Evolutionary conservation across 2,797 vertebrate genomes (phyloP).

Genomic region (Sciurus carolinensis): DNA sequence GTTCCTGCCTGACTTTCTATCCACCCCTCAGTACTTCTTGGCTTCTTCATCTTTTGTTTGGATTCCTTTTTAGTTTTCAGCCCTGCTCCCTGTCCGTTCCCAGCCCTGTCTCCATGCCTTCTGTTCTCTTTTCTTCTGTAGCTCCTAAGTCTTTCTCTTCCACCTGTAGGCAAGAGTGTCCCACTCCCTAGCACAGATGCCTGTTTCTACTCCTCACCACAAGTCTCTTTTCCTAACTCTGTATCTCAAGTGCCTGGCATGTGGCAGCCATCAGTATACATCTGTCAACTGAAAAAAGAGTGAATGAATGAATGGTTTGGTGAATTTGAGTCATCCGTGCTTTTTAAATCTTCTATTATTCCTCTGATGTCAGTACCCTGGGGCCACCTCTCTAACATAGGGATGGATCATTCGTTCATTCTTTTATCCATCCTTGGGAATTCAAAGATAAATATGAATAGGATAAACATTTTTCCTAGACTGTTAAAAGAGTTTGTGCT

Average conservation of each 20-base stretch:
- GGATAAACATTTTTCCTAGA: conserved; percentile 26
- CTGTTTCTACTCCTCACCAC: background rate
- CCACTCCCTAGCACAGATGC: background rate
- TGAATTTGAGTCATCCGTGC: background rate
- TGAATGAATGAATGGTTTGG: background rate
- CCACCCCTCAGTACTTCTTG: background rate
- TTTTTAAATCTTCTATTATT: background rate
- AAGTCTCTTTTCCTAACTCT: background rate
- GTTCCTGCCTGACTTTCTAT: background rate
- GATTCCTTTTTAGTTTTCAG: background rate
- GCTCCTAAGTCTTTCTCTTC: background rate
- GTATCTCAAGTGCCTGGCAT: background rate
- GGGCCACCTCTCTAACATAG: background rate
- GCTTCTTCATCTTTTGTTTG: background rate
- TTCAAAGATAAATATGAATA: background rate
- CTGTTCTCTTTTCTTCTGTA: background rate
- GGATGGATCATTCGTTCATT: background rate
- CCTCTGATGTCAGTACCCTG: background rate
- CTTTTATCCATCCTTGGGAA: background rate
- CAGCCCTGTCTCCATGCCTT: background rate
- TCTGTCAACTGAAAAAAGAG: background rate
- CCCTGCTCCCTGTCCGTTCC: too few relatives aligned
- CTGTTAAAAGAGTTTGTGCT: background rate
- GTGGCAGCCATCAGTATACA: background rate
- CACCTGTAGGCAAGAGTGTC: background rate